Evolutionary conservation across 2,888 invertebrate genomes (phyloP), one percentile per base, ranked within the genome.

Genomic region (Apodemia duryi): DNA sequence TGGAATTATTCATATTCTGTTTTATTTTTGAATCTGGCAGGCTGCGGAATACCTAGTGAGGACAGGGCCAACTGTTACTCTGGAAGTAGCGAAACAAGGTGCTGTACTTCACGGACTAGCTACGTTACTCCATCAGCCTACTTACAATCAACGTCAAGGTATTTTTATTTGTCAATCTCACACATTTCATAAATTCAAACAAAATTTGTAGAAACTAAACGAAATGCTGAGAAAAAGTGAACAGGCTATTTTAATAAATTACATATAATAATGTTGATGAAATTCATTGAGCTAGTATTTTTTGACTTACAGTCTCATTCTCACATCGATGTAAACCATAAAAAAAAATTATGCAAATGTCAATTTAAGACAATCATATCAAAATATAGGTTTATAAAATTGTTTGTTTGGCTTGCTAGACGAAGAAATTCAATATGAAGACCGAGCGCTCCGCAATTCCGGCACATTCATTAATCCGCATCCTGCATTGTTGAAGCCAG

Each of bases 71-170:
- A 95, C 97, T 6, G 99, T 99, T 41, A 96, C 97, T 7, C 88
- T 99, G 70, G 98, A 98, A 85, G 99, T 99, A 68, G 98, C 98
- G 35, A 99, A 99, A 86, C 98, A 99, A 85, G 99, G 98, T 63
- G 99, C 99, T 63, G 96, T 98, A 77, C 96, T 97, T 82, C 99
- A 99, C 88, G 99, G 99, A 38, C 92, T 99, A 65, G 98, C 98
- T 21, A 97, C 98, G 21, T 92, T 98, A 68, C 92, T 99, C 63
- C 97, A 97, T 74, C 98, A 98, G 82, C 98, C 98, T 11, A 82
- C 89, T 0, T 87, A 86, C 74, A 88, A 84, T 70, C 89, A 85
- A 70, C 80, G 84, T 66, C 85, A 83, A 80, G 87, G 88, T 87
- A 77, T 46, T 38, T 38, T 1, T 38, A 6, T 13, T 13, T 46